A percentile compares a stretch with the other conserved stretches of the same genome.
phyloP scores from a whole-genome alignment of 1,140 invertebrate species.

The Neoseiulus cucumeris region DNA sequence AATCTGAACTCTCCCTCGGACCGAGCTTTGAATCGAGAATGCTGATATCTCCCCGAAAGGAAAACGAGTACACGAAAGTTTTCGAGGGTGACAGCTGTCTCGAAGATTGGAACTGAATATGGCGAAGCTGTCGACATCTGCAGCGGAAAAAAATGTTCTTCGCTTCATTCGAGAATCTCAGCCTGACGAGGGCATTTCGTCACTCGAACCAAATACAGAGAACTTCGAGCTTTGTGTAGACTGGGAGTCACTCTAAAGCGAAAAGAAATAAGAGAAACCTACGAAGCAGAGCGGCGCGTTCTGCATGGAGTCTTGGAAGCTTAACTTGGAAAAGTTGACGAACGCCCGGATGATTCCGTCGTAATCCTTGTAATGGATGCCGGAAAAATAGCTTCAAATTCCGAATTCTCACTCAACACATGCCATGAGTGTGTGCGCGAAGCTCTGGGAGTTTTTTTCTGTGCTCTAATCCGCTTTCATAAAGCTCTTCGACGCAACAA shows the following conservation, averaged over 20 bases:
- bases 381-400: slow-evolving; percentile 1
- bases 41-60: background rate
- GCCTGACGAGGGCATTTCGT: too few relatives aligned
- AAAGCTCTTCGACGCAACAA: background rate
- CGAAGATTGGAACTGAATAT: background rate
- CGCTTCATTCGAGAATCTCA: too few relatives aligned
- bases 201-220: too few relatives aligned
- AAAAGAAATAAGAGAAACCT: too few relatives aligned
- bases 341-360: slow-evolving; percentile 3
- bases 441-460: too few relatives aligned
- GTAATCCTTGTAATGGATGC: background rate
- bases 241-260: too few relatives aligned
- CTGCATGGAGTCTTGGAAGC: too few relatives aligned
- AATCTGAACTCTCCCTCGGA: background rate
- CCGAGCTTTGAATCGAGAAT: background rate
- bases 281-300: too few relatives aligned
- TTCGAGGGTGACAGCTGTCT: background rate
- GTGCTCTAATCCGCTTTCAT: background rate
- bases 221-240: too few relatives aligned
- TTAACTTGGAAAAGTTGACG: background rate
- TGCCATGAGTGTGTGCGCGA: too few relatives aligned
- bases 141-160: too few relatives aligned
- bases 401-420: background rate
- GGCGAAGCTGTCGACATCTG: background rate
- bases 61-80: background rate